Conservation (phyloP, 2,888 invertebrate genomes). For the Orthonychiurus folsomi region DNA sequence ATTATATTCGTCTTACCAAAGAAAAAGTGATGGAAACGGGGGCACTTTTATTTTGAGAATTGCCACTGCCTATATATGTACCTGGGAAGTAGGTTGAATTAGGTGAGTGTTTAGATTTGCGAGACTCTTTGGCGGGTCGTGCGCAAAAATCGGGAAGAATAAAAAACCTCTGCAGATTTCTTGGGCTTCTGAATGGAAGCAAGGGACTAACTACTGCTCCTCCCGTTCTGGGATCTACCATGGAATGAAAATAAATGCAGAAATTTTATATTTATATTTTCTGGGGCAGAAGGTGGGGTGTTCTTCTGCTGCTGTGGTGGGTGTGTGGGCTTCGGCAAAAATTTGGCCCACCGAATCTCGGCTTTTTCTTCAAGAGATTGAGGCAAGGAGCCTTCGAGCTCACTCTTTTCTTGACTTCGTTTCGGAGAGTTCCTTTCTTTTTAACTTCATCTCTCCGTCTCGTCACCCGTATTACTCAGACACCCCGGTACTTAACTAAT, state of each 20-base stretch:
- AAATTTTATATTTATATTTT: conserved; percentile 1
- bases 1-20: background rate
- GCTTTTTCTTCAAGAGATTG: background rate
- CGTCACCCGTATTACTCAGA: background rate
- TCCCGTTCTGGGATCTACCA: background rate
- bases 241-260: background rate
- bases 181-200: too few species aligned
- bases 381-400: background rate
- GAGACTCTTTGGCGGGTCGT: background rate
- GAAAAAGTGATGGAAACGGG: background rate
- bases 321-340: conserved; percentile 9
- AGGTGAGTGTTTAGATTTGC: background rate
- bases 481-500: background rate
- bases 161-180: background rate
- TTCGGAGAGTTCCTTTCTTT: conserved; percentile 4
- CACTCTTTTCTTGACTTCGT: background rate
- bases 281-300: background rate
- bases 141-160: background rate
- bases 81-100: too few species aligned
- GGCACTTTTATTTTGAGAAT: background rate
- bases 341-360: conserved; percentile 10
- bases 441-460: background rate
- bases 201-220: too few species aligned
- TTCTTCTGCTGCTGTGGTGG: background rate
- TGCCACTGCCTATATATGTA: background rate